These are phyloP conservation scores for Geotrypetes seraphini DNA, from an alignment of 2,797 vertebrate species.

Conservation along the genomic window DNA sequence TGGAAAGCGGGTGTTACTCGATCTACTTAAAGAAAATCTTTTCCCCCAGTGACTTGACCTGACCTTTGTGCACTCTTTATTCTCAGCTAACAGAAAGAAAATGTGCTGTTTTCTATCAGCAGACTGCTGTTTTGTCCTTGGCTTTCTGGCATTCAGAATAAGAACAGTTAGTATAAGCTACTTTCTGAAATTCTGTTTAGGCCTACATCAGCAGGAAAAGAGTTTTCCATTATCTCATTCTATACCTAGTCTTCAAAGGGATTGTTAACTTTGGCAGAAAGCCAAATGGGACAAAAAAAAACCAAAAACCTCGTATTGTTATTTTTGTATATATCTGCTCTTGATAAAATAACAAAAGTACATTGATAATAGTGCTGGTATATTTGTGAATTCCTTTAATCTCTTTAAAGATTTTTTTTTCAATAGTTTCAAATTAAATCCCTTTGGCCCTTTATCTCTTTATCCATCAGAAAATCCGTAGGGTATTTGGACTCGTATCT, in stretches of 20 bases:
- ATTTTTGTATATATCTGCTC: not conserved
- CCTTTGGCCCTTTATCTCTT: slow-evolving; percentile 48
- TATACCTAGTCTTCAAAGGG: not conserved
- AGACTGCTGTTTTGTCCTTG: not conserved
- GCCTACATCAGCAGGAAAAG: not conserved
- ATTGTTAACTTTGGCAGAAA: slow-evolving; percentile 1
- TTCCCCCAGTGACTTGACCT: not conserved
- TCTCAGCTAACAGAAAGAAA: not conserved
- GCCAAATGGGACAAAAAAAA: not conserved
- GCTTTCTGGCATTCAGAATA: slow-evolving; percentile 1
- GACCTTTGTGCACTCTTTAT: not conserved
- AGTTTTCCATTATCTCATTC: not conserved
- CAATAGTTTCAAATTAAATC: slow-evolving; percentile 59
- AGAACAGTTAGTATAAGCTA: not conserved
- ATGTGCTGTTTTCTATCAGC: not conserved
- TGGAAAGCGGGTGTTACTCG: not conserved
- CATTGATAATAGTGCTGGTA: slow-evolving; percentile 20
- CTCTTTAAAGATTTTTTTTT: slow-evolving; percentile 52
- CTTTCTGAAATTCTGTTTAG: not conserved
- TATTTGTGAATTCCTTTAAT: slow-evolving; percentile 43
- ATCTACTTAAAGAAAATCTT: not conserved
- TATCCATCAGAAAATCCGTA: slow-evolving; percentile 55
- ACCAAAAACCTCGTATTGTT: not conserved
- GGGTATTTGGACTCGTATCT: slow-evolving; percentile 58
- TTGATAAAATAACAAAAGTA: slow-evolving; percentile 31